phyloP scores from a whole-genome alignment of 1,140 invertebrate genomes.

The Pogonomyrmex californicus region DNA sequence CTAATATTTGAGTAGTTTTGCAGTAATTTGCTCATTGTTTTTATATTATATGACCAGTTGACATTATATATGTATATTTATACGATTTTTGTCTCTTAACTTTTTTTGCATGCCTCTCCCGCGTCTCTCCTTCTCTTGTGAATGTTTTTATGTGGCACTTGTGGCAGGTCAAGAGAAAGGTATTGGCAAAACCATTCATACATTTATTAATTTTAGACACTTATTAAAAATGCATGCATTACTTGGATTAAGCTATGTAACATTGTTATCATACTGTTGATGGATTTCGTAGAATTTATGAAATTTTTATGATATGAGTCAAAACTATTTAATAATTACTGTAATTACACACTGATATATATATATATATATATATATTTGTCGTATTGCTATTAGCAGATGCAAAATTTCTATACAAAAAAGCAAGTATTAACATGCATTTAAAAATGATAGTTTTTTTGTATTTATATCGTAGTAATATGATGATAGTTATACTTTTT shows the following conservation, averaged over 20 bases:
- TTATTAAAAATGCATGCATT: constrained; percentile 50
- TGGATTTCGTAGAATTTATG: constrained; percentile 8
- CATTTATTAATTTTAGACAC: constrained; percentile 78
- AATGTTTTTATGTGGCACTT: constrained; percentile 89
- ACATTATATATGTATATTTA: constrained; percentile 81
- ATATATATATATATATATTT: not conserved
- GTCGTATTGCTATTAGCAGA: constrained; percentile 12
- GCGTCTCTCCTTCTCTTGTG: constrained; percentile 87
- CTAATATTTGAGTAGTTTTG: constrained; percentile 63
- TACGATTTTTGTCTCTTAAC: constrained; percentile 86
- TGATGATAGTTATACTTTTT: constrained; percentile 27
- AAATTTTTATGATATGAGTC: constrained; percentile 6
- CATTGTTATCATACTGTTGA: constrained; percentile 17
- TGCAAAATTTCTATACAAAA: constrained; percentile 16
- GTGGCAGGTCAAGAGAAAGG: constrained; percentile 88
- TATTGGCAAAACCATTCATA: constrained; percentile 87
- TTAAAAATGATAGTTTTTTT: constrained; percentile 21
- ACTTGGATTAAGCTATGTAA: constrained; percentile 10
- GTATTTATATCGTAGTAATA: not conserved
- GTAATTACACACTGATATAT: not conserved
- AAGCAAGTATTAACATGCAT: not conserved
- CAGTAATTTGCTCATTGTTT: constrained; percentile 59
- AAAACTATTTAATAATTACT: constrained; percentile 13
- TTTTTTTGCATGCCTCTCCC: constrained; percentile 88
- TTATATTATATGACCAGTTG: constrained; percentile 72